Evolutionary conservation across 2,113 vertebrate genomes (phyloP), one percentile per base, ranked within the genome.

Genomic region (Ploceus nigricollis): DNA sequence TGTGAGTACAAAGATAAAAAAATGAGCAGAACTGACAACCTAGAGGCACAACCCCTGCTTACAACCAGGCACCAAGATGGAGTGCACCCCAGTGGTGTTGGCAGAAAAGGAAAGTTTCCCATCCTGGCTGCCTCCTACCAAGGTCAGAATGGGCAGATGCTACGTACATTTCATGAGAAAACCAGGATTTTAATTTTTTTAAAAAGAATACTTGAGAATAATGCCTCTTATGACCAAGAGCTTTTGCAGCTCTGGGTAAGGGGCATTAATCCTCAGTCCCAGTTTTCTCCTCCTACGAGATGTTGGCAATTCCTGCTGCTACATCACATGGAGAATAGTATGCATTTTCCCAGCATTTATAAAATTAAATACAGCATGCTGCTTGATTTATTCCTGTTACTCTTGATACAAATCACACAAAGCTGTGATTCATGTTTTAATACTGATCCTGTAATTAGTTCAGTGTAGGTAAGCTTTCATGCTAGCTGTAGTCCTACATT

Each of bases 401-500:
- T 96, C 37, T 87, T 87, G 68, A 83, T 92, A 93, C 56, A 81
- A 77, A 88, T 48, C 60, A 30, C 71, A 86, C 42, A 84, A 93
- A 95, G 15, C 65, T 3, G 7, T 96, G 85, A 95, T 71, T 93
- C 72, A 60, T 83, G 40, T 89, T 90, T 71, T 68, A 92, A 68
- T 94, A 90, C 66, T 63, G 87, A 96, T 93, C 71, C 90, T 90
- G 64, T 77, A 81, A 95, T 94, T 83, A 96, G 75, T 83, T 93
- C 68, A 50, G 30, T 40, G 63, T 47, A 91, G 82, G 93, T 90
- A 93, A 88, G 64, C 50, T 39, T 77, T 85, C 54, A 44, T 1
- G 6, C 56, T 73, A 80, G 70, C 40, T 61, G 60, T 24, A 83
- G 48, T 53, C 86, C 61, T 63, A 42, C 61, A 81, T 90, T 94